phyloP scores from a whole-genome alignment of 2,797 vertebrate species.

The Odontamblyopus lacepedii region DNA sequence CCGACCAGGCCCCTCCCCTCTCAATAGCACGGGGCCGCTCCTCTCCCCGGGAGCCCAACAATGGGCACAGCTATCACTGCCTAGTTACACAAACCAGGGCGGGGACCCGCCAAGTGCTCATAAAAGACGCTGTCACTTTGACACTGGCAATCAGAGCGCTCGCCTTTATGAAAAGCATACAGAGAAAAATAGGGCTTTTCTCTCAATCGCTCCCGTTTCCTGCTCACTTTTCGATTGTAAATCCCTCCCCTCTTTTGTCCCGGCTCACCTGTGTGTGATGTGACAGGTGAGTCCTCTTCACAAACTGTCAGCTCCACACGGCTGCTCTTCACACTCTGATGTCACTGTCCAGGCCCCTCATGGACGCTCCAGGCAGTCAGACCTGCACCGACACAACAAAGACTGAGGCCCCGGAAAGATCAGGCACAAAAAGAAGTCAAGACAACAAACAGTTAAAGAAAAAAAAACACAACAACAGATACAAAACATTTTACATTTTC shows the following conservation, averaged over 20 bases:
- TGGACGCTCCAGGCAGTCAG: not conserved
- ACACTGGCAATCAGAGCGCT: slow-evolving; percentile 72
- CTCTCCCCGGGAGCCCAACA: slow-evolving; percentile 67
- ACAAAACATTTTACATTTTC: too few species aligned
- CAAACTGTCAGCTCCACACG: slow-evolving; percentile 3
- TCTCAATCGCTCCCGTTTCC: slow-evolving; percentile 59
- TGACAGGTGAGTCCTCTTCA: slow-evolving; percentile 43
- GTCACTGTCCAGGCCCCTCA: not conserved
- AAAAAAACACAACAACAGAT: too few species aligned
- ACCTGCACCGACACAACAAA: not conserved
- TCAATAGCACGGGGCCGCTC: slow-evolving; percentile 71
- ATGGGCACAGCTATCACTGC: slow-evolving; percentile 77
- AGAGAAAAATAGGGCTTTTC: slow-evolving; percentile 54
- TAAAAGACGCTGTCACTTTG: slow-evolving; percentile 78
- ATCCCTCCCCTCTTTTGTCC: slow-evolving; percentile 49
- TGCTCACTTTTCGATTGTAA: slow-evolving; percentile 41
- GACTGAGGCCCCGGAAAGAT: not conserved
- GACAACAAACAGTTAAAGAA: not conserved
- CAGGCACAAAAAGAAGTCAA: not conserved
- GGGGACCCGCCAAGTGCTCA: slow-evolving; percentile 68
- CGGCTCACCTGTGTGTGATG: slow-evolving; percentile 49
- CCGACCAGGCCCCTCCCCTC: slow-evolving; percentile 62
- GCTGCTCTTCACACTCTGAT: not conserved
- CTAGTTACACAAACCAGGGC: slow-evolving; percentile 77
- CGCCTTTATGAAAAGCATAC: slow-evolving; percentile 62